Base-by-base conservation (phyloP, 2,888 invertebrate species). In the Galerucella pusilla region DNA sequence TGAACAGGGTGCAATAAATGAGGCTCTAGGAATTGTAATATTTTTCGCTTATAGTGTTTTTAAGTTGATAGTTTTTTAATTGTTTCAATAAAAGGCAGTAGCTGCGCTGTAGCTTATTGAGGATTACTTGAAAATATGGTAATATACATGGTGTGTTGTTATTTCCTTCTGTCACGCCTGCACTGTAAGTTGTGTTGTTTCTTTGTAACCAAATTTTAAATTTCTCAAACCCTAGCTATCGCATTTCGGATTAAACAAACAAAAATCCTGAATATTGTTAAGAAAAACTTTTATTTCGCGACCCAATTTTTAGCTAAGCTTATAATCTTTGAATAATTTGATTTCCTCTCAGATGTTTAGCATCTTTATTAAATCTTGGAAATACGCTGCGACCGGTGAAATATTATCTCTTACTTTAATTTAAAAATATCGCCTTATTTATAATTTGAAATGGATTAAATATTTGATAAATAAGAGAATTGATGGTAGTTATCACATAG, bases 281-380 rank as follows among this genome's bases (percentile, higher is more conserved):
- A 3, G 14, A 54, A 54, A n/a, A 54, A 54, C 14, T 54, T 54
- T 54, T n/a, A n/a, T 54, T 54, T 54, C 7, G 14, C 5, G 2
- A 54, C n/a, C 54, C n/a, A 54, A 16, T 54, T 54, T 54, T 16
- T n/a, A 54, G 14, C 7, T n/a, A n/a, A 14, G 54, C n/a, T 54
- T 16, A 54, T 54, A 54, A 54, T 54, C 54, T 54, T 54, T 54
- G 54, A 54, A 54, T 54, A 54, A 54, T 54, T 54, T 54, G 14
- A 54, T 54, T 54, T 16, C n/a, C 1, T 14, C n/a, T 52, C 46
- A 10, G 46, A 46, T 46, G 12, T 49, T 49, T 49, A 49, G 54
- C 54, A n/a, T 54, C 52, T 52, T 52, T n/a, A 52, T n/a, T 52
- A n/a, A 52, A n/a, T 52, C 16, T 54, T 7, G 16, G 16, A 54